These are phyloP conservation scores for Arothron firmamentum DNA, from an alignment of 2,113 vertebrate genomes.

Conservation along the genomic window DNA sequence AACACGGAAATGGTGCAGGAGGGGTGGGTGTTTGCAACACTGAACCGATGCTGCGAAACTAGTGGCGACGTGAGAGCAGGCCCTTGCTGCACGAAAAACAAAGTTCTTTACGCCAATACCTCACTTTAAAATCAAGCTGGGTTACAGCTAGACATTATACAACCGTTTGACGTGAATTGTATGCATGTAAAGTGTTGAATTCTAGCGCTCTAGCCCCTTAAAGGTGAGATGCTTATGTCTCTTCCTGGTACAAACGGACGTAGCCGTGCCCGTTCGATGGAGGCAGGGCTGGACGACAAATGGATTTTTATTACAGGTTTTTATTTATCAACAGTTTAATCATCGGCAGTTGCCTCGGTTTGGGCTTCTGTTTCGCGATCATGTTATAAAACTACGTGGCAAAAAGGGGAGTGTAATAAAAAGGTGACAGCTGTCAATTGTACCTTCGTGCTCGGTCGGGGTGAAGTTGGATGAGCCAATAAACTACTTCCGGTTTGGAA, in stretches of 20 bases:
- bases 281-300: neutral
- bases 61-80: conserved; percentile 34
- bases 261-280: conserved; percentile 10
- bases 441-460: conserved; percentile 20
- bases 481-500: conserved; percentile 28
- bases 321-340: conserved; percentile 1
- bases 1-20: conserved; percentile 73
- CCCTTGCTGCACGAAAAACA: conserved; percentile 26
- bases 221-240: conserved; percentile 35
- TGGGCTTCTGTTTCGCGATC: neutral
- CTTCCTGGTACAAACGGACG: conserved; percentile 57
- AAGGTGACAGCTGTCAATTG: conserved; percentile 49
- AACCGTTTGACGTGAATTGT: neutral
- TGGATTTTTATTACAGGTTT: neutral
- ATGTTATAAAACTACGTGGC: conserved; percentile 2
- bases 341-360: fast-evolving
- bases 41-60: conserved; percentile 43
- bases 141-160: neutral
- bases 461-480: neutral
- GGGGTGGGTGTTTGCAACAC: conserved; percentile 57
- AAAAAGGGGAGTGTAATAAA: neutral
- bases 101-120: conserved; percentile 26
- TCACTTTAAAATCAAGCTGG: neutral
- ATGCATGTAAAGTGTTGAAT: neutral
- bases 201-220: neutral